phyloP scores from a whole-genome alignment of 1,140 invertebrate genomes.

The Myzus persicae region DNA sequence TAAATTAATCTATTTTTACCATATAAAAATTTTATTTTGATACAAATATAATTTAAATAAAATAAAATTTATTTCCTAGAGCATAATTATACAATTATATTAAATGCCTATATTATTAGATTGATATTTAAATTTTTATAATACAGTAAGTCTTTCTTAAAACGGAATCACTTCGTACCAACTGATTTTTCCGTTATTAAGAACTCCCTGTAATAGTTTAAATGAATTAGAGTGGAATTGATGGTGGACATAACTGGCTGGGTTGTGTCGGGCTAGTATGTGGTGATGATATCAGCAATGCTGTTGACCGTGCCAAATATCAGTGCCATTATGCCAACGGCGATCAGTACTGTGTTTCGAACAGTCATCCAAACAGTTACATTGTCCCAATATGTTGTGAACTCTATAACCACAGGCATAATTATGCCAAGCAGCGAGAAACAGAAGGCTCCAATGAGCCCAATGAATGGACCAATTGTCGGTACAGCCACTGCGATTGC shows the following conservation, averaged over 20 bases:
- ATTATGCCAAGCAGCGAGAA: conserved; percentile 94
- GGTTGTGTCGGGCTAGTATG: neutral
- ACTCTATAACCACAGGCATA: conserved; percentile 88
- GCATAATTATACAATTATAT: too few species aligned
- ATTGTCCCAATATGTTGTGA: conserved; percentile 79
- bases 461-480: conserved; percentile 88
- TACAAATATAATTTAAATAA: too few species aligned
- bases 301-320: conserved; percentile 82
- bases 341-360: conserved; percentile 77
- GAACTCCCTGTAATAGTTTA: too few species aligned
- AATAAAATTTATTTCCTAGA: too few species aligned
- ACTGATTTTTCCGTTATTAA: too few species aligned
- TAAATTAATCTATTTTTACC: too few species aligned
- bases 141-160: too few species aligned
- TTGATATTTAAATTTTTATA: too few species aligned
- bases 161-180: too few species aligned
- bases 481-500: conserved; percentile 85
- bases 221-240: neutral
- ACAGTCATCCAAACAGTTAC: conserved; percentile 73
- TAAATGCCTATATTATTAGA: too few species aligned
- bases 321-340: conserved; percentile 79
- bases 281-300: conserved; percentile 70
- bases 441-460: conserved; percentile 92
- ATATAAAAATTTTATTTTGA: too few species aligned
- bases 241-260: neutral